Percentiles rank a stretch among this genome's conserved stretches.
Conservation (phyloP, 37 sponge, comb jelly and placozoan species). For the Crambe crambe region DNA sequence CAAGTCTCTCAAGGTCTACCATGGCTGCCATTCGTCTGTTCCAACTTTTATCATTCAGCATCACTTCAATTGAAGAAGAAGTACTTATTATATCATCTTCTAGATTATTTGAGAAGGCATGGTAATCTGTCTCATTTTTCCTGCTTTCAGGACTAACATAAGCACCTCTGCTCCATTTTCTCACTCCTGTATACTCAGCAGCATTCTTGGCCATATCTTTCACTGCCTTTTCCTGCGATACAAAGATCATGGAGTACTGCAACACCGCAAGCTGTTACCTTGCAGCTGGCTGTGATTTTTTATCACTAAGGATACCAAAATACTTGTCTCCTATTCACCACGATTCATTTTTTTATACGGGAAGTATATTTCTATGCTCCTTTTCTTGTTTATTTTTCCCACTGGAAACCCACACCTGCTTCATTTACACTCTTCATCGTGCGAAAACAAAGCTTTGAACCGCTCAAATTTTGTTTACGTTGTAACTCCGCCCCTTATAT, state of each 20-base stretch:
- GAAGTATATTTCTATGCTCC: no score
- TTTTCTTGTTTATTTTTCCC: no score
- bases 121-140: constrained; percentile 12
- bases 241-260: not conserved
- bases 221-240: no score
- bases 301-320: not conserved
- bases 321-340: no score
- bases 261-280: not conserved
- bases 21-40: constrained; percentile 46
- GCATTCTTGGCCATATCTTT: constrained; percentile 15
- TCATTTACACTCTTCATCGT: not conserved
- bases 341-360: no score
- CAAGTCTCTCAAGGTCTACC: constrained; percentile 19
- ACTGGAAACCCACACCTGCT: no score
- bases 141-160: constrained; percentile 8
- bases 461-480: not conserved
- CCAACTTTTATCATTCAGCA: constrained; percentile 31
- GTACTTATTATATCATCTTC: constrained; percentile 32
- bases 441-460: not conserved
- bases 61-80: constrained; percentile 3
- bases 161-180: not conserved
- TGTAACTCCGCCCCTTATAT: not conserved
- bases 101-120: not conserved
- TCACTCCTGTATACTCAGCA: constrained; percentile 9
- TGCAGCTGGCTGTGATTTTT: not conserved